A percentile compares a stretch with the other conserved stretches of the same genome.
phyloP scores from a whole-genome alignment of 1,140 invertebrate genomes.

The Steinernema khuongi region DNA sequence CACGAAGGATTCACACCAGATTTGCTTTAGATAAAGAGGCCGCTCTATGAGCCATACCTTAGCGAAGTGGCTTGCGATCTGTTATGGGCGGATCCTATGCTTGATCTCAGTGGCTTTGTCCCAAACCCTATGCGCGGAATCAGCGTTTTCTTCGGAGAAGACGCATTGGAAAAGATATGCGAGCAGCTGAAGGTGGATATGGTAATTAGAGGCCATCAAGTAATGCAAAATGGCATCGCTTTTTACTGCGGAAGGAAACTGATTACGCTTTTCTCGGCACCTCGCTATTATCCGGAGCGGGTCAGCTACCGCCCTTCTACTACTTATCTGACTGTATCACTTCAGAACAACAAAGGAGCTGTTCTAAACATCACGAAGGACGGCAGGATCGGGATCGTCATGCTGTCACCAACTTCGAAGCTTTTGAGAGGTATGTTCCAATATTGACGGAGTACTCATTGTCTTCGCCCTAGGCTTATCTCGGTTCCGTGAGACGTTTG shows the following conservation, averaged over 20 bases:
- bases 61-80: not conserved
- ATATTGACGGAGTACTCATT: not conserved
- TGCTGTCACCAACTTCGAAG: not conserved
- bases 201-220: not conserved
- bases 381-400: not conserved
- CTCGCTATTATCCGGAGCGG: conserved; percentile 15
- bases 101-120: not conserved
- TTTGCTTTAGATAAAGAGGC: not conserved
- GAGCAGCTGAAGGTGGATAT: not conserved
- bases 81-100: not conserved
- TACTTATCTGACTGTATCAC: not conserved
- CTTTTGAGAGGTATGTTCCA: not conserved
- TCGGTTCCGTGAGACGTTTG: not conserved
- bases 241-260: conserved; percentile 22
- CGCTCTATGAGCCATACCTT: not conserved
- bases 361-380: not conserved
- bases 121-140: conserved; percentile 1
- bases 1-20: not conserved
- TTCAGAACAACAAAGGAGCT: conserved; percentile 1
- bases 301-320: not conserved
- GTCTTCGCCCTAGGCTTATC: not conserved
- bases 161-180: not conserved
- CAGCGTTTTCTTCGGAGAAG: conserved; percentile 6
- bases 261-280: conserved; percentile 24
- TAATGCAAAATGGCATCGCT: conserved; percentile 19